A percentile compares a stretch with the other conserved stretches of the same genome.
Evolutionary conservation across 2,113 vertebrate genomes (phyloP).

Genomic region (Astatotilapia flaviijosephi): DNA sequence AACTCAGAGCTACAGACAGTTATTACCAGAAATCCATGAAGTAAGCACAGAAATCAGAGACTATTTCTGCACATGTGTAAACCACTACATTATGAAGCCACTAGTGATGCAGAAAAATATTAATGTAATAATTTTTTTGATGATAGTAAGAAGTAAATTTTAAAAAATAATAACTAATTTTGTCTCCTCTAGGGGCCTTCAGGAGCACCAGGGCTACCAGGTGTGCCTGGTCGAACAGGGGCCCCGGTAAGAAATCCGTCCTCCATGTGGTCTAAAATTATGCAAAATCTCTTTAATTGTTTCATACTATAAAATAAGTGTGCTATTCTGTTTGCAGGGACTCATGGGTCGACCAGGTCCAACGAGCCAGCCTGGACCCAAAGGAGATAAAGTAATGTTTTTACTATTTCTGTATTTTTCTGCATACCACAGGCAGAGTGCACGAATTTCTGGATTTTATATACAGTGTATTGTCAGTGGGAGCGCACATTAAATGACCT

Average conservation of each 20-base stretch:
- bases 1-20: background rate
- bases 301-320: background rate
- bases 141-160: background rate
- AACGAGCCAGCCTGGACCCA: constrained; percentile 66
- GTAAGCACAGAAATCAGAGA: background rate
- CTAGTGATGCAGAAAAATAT: background rate
- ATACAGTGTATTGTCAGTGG: background rate
- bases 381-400: constrained; percentile 68
- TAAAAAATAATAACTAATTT: background rate
- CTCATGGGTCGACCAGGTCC: constrained; percentile 84
- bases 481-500: background rate
- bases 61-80: background rate
- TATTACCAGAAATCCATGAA: background rate
- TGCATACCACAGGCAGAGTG: background rate
- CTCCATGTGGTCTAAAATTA: background rate
- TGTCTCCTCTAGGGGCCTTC: constrained; percentile 74
- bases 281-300: background rate
- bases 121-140: background rate
- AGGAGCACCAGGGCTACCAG: constrained; percentile 83
- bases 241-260: constrained; percentile 71
- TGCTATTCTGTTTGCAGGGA: constrained; percentile 74
- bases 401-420: background rate
- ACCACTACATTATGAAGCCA: background rate
- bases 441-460: background rate
- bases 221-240: constrained; percentile 78